Evolutionary conservation across 2,797 vertebrate genomes (phyloP), one percentile per base, ranked within the genome.

Genomic region (Epinephelus awoara): DNA sequence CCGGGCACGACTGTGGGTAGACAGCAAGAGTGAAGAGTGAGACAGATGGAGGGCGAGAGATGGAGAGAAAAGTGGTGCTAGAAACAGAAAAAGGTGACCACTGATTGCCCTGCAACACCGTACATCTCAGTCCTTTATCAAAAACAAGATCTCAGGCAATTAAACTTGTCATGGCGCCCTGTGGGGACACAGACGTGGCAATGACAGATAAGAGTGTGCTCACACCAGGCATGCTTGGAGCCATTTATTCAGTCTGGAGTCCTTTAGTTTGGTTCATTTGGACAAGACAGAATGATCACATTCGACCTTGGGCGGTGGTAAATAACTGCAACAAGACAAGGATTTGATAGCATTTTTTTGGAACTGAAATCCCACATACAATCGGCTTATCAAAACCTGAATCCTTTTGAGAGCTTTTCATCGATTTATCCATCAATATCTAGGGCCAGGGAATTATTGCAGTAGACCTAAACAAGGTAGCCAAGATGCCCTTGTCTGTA

Each of bases 81-180:
- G 46, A 84, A 79, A 85, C 10, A 29, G 6, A 27, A 75, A 77
- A 72, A 86, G 80, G 79, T 85, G 87, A 86, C 67, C 86, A 79
- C 46, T 25, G 83, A 66, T 78, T 73, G 82, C 56, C 56, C 75
- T 57, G 65, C 67, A 17, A 83, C 55, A 21, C 54, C 13, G 19
- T 12, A 42, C 80, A 80, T 75, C 79, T 70, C 70, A 18, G 73
- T 47, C 47, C 18, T 34, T 67, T 79, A 88, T 90, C 89, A 73
- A 51, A 80, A 85, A 90, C 85, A 86, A 86, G 80, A 90, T 87
- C 80, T 75, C 69, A 70, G 75, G 77, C 83, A 89, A 88, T 88
- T 87, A 88, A 79, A 80, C 3, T n/a, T 12, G 64, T 74, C 72
- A 21, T 23, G 1, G 71, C n/a, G 11, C 61, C 85, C 66, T 10